A percentile compares a stretch with the other conserved stretches of the same genome.
These are phyloP conservation scores for Nemotelus nigrinus DNA, from an alignment of 2,888 invertebrate genomes.

Conservation along the genomic window DNA sequence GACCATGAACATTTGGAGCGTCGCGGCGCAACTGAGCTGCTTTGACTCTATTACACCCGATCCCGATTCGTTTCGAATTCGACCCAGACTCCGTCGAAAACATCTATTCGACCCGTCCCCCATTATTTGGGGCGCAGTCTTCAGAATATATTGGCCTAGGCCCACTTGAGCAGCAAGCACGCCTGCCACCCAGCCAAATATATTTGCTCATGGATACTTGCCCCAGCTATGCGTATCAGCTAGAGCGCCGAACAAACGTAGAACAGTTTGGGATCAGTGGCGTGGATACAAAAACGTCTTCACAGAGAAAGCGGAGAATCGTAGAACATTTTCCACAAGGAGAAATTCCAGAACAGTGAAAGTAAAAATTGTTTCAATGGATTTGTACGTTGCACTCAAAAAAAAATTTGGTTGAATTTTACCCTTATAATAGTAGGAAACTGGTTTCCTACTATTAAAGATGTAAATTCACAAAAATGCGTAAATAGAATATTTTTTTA, in stretches of 20 bases:
- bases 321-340: not conserved
- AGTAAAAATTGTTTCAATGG: not conserved
- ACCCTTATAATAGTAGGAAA: too few species aligned
- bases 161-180: conserved; percentile 15
- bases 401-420: too few species aligned
- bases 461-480: too few species aligned
- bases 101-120: conserved; percentile 26
- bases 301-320: conserved; percentile 4
- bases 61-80: conserved; percentile 17
- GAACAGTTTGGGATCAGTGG: conserved; percentile 32
- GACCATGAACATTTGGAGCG: conserved; percentile 30
- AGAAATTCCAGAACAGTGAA: not conserved
- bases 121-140: conserved; percentile 21
- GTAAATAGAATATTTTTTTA: too few species aligned
- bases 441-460: too few species aligned
- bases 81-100: conserved; percentile 22
- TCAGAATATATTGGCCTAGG: conserved; percentile 26
- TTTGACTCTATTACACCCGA: conserved; percentile 2
- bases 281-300: not conserved
- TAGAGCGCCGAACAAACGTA: conserved; percentile 6
- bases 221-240: conserved; percentile 17
- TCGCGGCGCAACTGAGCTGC: conserved; percentile 41
- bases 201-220: not conserved
- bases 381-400: not conserved
- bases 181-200: not conserved